Conservation (phyloP, 1,140 invertebrate species). For the Notospermus geniculatus region DNA sequence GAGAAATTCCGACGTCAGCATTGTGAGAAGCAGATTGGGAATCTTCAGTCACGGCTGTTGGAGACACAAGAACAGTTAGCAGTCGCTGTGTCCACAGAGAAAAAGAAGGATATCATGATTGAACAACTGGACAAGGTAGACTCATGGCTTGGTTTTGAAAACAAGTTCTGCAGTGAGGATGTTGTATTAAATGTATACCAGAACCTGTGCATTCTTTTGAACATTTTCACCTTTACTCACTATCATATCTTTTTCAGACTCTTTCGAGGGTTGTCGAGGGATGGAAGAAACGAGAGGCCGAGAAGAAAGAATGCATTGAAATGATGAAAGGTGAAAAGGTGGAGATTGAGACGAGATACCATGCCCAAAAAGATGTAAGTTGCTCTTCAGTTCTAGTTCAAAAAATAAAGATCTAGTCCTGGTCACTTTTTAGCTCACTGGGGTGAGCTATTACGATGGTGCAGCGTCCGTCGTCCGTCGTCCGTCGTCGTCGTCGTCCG, state of each 20-base stretch:
- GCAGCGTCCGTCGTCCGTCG: no score
- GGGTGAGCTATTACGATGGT: no score
- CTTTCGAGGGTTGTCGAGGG: constrained; percentile 47
- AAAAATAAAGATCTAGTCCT: no score
- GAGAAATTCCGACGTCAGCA: no score
- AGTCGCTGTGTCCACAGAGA: constrained; percentile 45
- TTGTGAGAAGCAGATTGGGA: no score
- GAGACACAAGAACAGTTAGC: constrained; percentile 47
- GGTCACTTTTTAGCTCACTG: no score
- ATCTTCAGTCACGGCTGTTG: constrained; percentile 30
- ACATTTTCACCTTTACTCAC: no score
- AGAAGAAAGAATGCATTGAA: constrained; percentile 37
- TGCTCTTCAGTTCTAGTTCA: neutral
- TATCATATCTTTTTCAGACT: constrained; percentile 38
- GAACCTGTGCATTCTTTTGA: neutral
- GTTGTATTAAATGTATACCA: neutral
- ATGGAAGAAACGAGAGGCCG: constrained; percentile 45
- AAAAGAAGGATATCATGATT: constrained; percentile 50
- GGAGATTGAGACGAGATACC: constrained; percentile 36
- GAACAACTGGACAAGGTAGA: constrained; percentile 52
- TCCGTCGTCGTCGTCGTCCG: no score
- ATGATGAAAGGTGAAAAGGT: constrained; percentile 34
- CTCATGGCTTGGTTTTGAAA: no score
- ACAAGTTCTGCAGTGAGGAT: no score
- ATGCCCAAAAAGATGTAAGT: constrained; percentile 38